Evolutionary conservation across 1,140 invertebrate genomes (phyloP).

Genomic region (Bombus superbus): DNA sequence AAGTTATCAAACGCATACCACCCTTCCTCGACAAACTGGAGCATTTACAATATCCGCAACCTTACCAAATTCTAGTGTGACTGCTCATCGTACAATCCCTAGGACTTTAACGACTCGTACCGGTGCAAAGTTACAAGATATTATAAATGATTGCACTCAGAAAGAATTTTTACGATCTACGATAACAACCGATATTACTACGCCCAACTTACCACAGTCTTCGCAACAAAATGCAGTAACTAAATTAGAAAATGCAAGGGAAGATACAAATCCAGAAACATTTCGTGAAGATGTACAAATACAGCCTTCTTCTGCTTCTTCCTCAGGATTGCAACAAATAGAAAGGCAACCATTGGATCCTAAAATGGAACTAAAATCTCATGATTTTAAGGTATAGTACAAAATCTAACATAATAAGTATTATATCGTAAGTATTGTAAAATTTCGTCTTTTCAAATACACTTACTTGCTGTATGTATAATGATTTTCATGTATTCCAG

Average conservation of each 20-base stretch:
- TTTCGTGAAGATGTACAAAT: constrained; percentile 58
- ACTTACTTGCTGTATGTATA: background rate
- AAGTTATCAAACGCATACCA: constrained; percentile 77
- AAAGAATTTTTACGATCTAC: constrained; percentile 60
- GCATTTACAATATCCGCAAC: constrained; percentile 80
- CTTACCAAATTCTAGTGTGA: constrained; percentile 74
- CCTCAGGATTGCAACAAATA: constrained; percentile 36
- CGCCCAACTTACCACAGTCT: constrained; percentile 61
- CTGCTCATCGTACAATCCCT: constrained; percentile 82
- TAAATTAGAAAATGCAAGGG: constrained; percentile 61
- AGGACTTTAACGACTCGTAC: constrained; percentile 70
- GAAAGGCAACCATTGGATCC: constrained; percentile 27
- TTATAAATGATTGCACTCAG: constrained; percentile 48
- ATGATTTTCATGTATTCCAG: constrained; percentile 59
- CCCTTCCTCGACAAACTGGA: constrained; percentile 73
- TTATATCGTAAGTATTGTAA: no score
- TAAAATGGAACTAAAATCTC: constrained; percentile 21
- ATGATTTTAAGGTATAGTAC: constrained; percentile 60
- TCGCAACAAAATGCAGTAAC: constrained; percentile 56
- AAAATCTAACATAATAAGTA: background rate
- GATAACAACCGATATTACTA: constrained; percentile 59
- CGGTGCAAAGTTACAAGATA: constrained; percentile 43
- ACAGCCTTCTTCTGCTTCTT: constrained; percentile 39
- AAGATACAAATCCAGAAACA: constrained; percentile 19
- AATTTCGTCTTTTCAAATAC: background rate